Evolutionary conservation across 2,888 invertebrate genomes (phyloP), one percentile per base, ranked within the genome.

Genomic region (Spialia ferax): DNA sequence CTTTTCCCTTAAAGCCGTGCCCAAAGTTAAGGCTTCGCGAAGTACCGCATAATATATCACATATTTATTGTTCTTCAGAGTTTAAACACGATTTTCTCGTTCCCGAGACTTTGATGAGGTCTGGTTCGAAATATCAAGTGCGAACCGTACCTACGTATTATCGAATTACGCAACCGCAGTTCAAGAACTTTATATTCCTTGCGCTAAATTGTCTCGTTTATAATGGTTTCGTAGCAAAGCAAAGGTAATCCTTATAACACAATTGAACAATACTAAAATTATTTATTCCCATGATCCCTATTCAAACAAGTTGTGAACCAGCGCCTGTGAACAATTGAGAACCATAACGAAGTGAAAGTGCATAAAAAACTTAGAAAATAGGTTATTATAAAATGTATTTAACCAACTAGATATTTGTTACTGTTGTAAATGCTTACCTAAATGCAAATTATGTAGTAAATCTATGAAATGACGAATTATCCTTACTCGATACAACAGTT

Each of bases 1-100:
- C 86, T 86, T 86, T 84, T 71, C 77, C 79, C 77, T 78, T 77
- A 79, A 79, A 84, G 79, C 80, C 85, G 81, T 82, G 82, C 79
- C 77, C 81, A 80, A 86, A 85, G 82, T 85, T 84, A 77, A 81
- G 79, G 71, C 71, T 74, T 68, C 68, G 68, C 69, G 68, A 72
- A 75, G 70, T 73, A 76, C 73, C 71, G 71, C 70, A 67, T 71
- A 69, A 68, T 76, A 73, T 77, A 75, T 77, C 76, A 75, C 69
- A 72, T 73, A 75, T 79, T 77, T 80, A 80, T 79, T 78, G 77
- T 78, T 79, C 77, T 81, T 79, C 73, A 73, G 68, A 81, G 74
- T 79, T 79, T 76, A 71, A 73, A 78, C 75, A 76, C 65, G 75
- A 76, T 75, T 77, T 76, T 77, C 76, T 75, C 75, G 70, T 79